Percentiles rank a stretch among this genome's conserved stretches.
phyloP scores from a whole-genome alignment of 2,797 vertebrate species.

The Darevskia mixta region DNA sequence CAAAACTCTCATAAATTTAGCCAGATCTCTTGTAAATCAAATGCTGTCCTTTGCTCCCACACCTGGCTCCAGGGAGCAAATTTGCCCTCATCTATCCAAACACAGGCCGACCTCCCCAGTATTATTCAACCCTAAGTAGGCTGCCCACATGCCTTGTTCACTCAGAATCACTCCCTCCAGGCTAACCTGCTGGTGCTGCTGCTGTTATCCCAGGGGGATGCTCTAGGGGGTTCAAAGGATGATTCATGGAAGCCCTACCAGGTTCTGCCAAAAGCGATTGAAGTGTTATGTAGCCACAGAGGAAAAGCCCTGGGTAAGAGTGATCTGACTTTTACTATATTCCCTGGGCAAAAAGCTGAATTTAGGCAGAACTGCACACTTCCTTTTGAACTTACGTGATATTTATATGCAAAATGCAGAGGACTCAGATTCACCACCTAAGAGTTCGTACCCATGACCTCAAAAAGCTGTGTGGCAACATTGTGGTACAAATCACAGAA shows the following conservation, averaged over 20 bases:
- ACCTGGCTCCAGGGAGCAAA: neutral
- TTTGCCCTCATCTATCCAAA: slow-evolving; percentile 13
- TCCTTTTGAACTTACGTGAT: neutral
- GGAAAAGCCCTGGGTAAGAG: neutral
- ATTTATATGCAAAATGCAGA: neutral
- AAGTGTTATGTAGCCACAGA: neutral
- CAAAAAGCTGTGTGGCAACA: neutral
- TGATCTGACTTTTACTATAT: neutral
- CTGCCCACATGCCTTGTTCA: neutral
- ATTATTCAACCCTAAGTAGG: neutral
- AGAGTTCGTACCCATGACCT: neutral
- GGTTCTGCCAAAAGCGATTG: neutral
- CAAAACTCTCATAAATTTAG: slow-evolving; percentile 23
- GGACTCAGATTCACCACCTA: neutral
- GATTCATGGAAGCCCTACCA: neutral
- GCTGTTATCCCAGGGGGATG: neutral
- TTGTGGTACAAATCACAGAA: neutral
- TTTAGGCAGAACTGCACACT: neutral
- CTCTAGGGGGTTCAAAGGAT: neutral
- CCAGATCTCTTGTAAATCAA: slow-evolving; percentile 30
- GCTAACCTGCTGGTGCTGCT: neutral
- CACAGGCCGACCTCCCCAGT: neutral
- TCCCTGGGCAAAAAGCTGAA: neutral
- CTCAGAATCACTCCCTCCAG: neutral
- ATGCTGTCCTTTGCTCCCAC: neutral